Evolutionary conservation across 2,113 vertebrate species (phyloP).

Genomic region (Leucopternis melanops): DNA sequence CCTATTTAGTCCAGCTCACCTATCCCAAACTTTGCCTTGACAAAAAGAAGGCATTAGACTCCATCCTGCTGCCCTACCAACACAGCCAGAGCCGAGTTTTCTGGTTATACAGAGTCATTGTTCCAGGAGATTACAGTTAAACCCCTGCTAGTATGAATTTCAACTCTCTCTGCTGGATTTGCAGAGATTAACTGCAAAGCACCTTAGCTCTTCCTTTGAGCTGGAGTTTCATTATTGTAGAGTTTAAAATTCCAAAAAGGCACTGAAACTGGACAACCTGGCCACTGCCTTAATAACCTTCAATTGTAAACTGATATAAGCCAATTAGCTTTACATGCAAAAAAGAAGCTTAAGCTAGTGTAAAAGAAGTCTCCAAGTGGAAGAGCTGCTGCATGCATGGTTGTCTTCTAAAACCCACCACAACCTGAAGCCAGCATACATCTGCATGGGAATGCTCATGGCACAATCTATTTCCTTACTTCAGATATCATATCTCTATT

Average conservation of each 20-base stretch:
- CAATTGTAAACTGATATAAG: background rate
- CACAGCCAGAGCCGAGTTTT: background rate
- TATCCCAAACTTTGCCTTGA: background rate
- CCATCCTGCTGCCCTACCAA: background rate
- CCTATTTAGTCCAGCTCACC: background rate
- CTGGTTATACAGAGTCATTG: background rate
- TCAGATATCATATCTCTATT: background rate
- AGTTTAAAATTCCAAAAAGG: background rate
- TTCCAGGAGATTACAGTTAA: background rate
- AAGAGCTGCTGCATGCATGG: background rate
- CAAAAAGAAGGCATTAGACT: background rate
- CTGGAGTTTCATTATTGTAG: background rate
- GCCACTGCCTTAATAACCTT: background rate
- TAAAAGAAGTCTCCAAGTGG: background rate
- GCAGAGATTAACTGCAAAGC: constrained; percentile 33
- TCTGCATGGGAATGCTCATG: background rate
- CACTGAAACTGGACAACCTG: background rate
- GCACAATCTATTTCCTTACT: background rate
- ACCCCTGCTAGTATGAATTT: background rate
- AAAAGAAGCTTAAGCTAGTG: background rate
- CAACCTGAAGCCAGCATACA: background rate
- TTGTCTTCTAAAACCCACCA: background rate
- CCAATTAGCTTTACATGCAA: background rate
- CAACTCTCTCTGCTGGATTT: constrained; percentile 26
- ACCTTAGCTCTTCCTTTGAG: constrained; percentile 2